Evolutionary conservation across 2,888 invertebrate genomes (phyloP).

Genomic region (Agonum fuliginosum): DNA sequence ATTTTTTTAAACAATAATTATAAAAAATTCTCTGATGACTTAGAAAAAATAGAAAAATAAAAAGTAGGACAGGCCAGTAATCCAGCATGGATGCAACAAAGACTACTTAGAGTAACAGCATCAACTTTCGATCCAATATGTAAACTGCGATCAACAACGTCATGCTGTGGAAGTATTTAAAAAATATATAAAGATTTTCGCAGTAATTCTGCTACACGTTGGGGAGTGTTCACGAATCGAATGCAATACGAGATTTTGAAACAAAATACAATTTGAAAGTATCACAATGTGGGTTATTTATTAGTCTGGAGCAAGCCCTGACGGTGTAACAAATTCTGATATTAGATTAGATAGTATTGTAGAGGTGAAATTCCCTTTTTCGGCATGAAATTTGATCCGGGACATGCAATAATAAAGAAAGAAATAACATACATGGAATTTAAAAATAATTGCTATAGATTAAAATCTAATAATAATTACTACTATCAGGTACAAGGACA

Average conservation of each 20-base stretch:
- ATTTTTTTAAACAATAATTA: too few relatives aligned
- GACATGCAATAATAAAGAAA: not conserved
- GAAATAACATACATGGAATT: too few relatives aligned
- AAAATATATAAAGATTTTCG: too few relatives aligned
- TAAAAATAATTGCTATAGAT: too few relatives aligned
- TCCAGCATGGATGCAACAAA: too few relatives aligned
- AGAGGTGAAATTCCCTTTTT: constrained; percentile 16
- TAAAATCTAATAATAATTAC: too few relatives aligned
- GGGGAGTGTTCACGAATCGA: not conserved
- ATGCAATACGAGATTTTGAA: not conserved
- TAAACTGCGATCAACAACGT: constrained; percentile 24
- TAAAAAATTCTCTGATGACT: too few relatives aligned
- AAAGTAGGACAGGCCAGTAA: too few relatives aligned
- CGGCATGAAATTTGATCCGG: not conserved
- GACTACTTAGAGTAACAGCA: constrained; percentile 14
- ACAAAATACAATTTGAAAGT: not conserved
- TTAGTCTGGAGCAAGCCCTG: not conserved
- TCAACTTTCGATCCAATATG: constrained; percentile 15
- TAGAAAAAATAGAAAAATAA: too few relatives aligned
- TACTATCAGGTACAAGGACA: too few relatives aligned
- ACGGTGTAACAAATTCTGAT: not conserved
- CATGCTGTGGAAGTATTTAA: not conserved
- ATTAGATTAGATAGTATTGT: not conserved
- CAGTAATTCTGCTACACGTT: not conserved
- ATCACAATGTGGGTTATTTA: not conserved